Base-by-base conservation (phyloP, 2,888 invertebrate genomes). In the Melikaiella ostensackeni region DNA sequence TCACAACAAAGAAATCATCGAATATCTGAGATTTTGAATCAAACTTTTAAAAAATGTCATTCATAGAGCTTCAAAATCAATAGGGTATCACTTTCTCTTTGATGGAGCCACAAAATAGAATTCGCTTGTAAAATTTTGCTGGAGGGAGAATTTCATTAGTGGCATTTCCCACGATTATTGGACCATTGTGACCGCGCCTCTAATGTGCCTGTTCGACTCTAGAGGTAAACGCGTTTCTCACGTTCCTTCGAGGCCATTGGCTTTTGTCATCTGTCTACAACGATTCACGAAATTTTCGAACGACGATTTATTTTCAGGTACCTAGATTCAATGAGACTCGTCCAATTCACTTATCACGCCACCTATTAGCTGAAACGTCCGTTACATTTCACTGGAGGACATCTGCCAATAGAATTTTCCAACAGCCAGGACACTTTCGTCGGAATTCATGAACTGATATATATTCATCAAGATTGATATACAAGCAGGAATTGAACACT, bases 221-320 rank as follows among this genome's bases (percentile, higher is more conserved):
- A 62, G 76, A 74, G 75, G 77, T 77, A 81, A n/a, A 79, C 78
- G 78, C 78, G 78, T 82, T 82, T 82, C 74, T 76, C 16, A 75
- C 78, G 78, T 76, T 75, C 77, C 76, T 77, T 59, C 46, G 77
- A 82, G 78, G 77, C 79, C 78, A 76, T 81, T 77, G 76, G 78
- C 80, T 80, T 82, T 82, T 82, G 82, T 82, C 81, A 80, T 77
- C 75, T 75, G 62, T 75, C 38, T 62, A 76, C 70, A 76, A 81
- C 59, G 27, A 27, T 59, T 59, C 27, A 59, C 24, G 24, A 59
- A 59, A 59, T 59, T 63, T 21, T 63, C n/a, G 1, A 21, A 35
- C 33, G 63, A 19, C 33, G 19, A 63, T 33, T 35, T 63, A 63
- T 35, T 33, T 63, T 33, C 21, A 21, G 35, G n/a, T 19, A 30